Conservation (phyloP, 2,113 vertebrate species). For the Oncorhynchus mykiss region DNA sequence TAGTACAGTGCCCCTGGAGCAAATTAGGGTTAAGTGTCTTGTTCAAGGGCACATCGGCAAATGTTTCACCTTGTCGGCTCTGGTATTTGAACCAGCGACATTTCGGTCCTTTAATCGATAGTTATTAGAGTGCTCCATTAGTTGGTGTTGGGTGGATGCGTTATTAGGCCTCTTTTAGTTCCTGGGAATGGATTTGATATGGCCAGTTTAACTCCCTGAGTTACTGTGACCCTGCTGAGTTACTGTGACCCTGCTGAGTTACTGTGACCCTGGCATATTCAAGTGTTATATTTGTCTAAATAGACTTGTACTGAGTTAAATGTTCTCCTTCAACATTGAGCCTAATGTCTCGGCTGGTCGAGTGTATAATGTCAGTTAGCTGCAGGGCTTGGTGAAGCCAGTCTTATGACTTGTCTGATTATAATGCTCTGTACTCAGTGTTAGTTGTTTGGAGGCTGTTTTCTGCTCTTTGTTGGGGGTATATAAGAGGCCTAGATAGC, state of each 20-base stretch:
- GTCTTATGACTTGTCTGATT: constrained; percentile 66
- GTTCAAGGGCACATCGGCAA: no score
- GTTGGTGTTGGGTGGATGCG: no score
- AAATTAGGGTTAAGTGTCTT: no score
- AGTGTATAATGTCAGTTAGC: constrained; percentile 25
- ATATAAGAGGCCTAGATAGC: constrained; percentile 57
- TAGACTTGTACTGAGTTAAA: neutral
- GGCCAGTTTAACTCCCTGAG: no score
- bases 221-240: neutral
- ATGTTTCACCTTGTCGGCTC: no score
- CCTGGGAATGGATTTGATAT: no score
- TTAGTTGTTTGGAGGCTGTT: constrained; percentile 26
- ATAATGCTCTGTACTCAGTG: constrained; percentile 40
- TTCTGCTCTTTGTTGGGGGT: constrained; percentile 36
- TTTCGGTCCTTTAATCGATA: no score
- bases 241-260: neutral
- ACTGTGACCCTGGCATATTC: neutral
- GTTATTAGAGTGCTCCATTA: no score
- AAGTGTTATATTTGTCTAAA: neutral
- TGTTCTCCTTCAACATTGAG: neutral
- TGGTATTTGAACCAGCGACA: no score
- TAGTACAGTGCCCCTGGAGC: no score
- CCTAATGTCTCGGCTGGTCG: neutral
- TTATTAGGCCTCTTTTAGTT: no score
- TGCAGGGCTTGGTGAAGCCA: constrained; percentile 35